phyloP scores from a whole-genome alignment of 2,113 vertebrate species.

The Phalacrocorax aristotelis region DNA sequence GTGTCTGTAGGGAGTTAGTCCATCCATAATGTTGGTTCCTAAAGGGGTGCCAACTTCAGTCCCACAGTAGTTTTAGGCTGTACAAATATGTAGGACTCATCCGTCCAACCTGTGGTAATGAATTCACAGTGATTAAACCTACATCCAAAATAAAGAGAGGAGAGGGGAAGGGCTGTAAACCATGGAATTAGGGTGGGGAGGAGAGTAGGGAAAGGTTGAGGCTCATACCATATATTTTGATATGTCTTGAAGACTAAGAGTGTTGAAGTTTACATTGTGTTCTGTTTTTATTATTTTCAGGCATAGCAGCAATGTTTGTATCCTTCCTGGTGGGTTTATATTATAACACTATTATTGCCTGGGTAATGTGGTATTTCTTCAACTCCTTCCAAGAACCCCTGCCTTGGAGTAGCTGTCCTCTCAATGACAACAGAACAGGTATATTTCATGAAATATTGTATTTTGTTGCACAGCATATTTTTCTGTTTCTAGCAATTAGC shows the following conservation, averaged over 20 bases:
- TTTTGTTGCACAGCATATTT: background rate
- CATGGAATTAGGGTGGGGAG: background rate
- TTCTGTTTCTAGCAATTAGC: background rate
- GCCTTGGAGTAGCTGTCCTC: constrained; percentile 86
- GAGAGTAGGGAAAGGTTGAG: background rate
- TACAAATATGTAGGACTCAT: rapidly evolving
- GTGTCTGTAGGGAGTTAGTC: background rate
- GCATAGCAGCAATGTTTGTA: constrained; percentile 87
- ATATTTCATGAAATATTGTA: background rate
- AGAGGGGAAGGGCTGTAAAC: background rate
- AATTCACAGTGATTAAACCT: background rate
- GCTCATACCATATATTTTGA: background rate
- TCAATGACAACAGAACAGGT: constrained; percentile 83
- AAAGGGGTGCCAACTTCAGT: background rate
- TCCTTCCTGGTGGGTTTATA: constrained; percentile 87
- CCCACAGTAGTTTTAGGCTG: background rate
- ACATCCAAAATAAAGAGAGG: background rate
- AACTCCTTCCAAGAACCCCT: constrained; percentile 93
- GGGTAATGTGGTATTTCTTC: constrained; percentile 98
- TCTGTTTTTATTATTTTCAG: constrained; percentile 60
- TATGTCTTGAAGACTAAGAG: background rate
- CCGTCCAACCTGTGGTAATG: background rate
- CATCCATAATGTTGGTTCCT: background rate
- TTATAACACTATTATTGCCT: constrained; percentile 92
- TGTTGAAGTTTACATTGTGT: background rate